Evolutionary conservation across 1,140 invertebrate genomes (phyloP), one percentile per base, ranked within the genome.

Genomic region (Centruroides sculpturatus): DNA sequence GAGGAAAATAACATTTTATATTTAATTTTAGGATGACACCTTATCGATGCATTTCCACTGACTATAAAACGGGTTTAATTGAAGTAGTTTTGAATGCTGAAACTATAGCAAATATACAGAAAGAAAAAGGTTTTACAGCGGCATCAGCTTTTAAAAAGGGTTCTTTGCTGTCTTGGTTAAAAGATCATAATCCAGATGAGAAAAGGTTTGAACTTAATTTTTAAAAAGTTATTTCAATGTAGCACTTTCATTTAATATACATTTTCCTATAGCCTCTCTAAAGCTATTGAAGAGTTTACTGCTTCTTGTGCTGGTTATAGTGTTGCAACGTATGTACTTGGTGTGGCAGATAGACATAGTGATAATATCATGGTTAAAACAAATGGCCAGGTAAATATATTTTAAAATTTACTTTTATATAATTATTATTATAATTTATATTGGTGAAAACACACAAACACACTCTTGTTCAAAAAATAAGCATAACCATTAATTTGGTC

Each of bases 51-150:
- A 87, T 98, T 71, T 91, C 93, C 5, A 93, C 93, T 68, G 94
- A 94, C 59, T 83, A 89, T 70, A 80, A 85, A 66, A 81, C 89
- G 48, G 95, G 95, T 9, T 82, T 98, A 76, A 98, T 98, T 67
- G 89, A 98, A 74, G 90, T 95, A 10, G 93, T 98, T 5, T 78
- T 89, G 13, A 85, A 96, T 72, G 87, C 93, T 3, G 85, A 90
- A 71, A 98, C 95, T 0, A 92, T 98, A 62, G 93, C 93, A 36
- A 92, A 95, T 71, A 97, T 98, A 67, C 94, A 98, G 75, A 92
- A 91, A 70, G 84, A 90, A 67, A 89, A 87, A 67, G 85, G 85
- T 56, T 83, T 84, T 66, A 85, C 85, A 48, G 89, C 87, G 0
- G 87, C 88, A 0, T 89, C 87, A 41, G 85, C 90, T 5, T 92